Conservation (phyloP, 1,140 invertebrate species). For the roundworm (Caenorhabditis elegans) region DNA sequence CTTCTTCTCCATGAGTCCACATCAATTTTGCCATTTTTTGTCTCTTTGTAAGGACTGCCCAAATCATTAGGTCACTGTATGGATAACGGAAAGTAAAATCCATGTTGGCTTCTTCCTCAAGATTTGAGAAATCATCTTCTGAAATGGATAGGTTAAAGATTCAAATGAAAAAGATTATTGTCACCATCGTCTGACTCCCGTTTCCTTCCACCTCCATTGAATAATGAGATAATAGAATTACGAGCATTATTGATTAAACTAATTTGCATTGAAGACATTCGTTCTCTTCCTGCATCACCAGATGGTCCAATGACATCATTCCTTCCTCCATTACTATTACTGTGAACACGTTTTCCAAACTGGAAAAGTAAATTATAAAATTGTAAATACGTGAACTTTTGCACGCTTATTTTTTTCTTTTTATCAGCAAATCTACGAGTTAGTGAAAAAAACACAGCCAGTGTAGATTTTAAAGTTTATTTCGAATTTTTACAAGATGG, state of each 20-base stretch:
- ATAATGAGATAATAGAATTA: conserved; percentile 36
- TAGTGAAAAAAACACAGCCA: too few species aligned
- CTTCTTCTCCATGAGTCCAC: conserved; percentile 51
- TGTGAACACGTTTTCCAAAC: conserved; percentile 4
- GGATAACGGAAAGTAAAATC: conserved; percentile 67
- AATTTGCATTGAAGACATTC: conserved; percentile 21
- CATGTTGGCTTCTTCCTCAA: conserved; percentile 29
- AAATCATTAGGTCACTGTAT: conserved; percentile 69
- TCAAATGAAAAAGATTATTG: background rate
- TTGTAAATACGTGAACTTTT: too few species aligned
- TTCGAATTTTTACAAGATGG: too few species aligned
- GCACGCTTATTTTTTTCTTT: too few species aligned
- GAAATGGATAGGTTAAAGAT: background rate
- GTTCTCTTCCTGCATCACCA: conserved; percentile 5
- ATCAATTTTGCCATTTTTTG: conserved; percentile 50
- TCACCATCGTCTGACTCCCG: background rate
- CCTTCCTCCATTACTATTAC: background rate
- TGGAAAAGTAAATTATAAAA: too few species aligned
- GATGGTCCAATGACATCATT: conserved; percentile 5
- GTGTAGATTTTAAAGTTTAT: too few species aligned
- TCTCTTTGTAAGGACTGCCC: conserved; percentile 43
- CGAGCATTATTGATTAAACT: conserved; percentile 27
- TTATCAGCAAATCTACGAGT: too few species aligned
- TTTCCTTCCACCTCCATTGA: conserved; percentile 1
- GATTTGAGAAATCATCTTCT: conserved; percentile 21